These are phyloP conservation scores for Hippolais icterina DNA, from an alignment of 2,113 vertebrate species.

Conservation along the genomic window DNA sequence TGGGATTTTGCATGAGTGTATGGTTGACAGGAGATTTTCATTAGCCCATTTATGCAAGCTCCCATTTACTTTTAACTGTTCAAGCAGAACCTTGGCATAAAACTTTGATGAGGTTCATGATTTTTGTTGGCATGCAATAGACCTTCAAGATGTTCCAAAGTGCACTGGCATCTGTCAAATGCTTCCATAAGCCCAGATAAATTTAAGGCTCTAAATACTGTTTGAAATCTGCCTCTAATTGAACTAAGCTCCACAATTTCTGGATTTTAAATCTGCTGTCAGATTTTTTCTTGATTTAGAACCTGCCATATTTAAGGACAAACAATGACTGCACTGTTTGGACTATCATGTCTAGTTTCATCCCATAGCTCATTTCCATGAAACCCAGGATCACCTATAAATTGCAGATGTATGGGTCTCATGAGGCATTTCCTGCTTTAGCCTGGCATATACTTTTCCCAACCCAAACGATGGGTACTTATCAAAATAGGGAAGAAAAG, in stretches of 20 bases:
- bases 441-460: background rate
- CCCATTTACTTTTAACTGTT: conserved; percentile 13
- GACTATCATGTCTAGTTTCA: background rate
- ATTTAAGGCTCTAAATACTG: background rate
- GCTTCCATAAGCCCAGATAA: conserved; percentile 18
- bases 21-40: conserved; percentile 8
- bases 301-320: background rate
- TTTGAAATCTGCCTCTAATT: background rate
- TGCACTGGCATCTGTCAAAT: conserved; percentile 29
- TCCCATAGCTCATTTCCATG: background rate
- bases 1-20: background rate
- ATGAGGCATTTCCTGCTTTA: background rate
- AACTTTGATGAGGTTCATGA: conserved; percentile 41
- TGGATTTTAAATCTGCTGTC: background rate
- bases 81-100: conserved; percentile 41
- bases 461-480: background rate
- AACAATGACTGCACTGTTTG: background rate
- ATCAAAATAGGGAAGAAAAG: background rate
- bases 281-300: background rate
- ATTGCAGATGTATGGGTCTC: background rate
- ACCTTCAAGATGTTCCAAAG: conserved; percentile 21
- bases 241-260: background rate
- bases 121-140: conserved; percentile 37
- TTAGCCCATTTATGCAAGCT: conserved; percentile 14
- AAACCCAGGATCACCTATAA: background rate